Conservation (phyloP, 2,113 vertebrate species). For the Henicopernis longicauda region DNA sequence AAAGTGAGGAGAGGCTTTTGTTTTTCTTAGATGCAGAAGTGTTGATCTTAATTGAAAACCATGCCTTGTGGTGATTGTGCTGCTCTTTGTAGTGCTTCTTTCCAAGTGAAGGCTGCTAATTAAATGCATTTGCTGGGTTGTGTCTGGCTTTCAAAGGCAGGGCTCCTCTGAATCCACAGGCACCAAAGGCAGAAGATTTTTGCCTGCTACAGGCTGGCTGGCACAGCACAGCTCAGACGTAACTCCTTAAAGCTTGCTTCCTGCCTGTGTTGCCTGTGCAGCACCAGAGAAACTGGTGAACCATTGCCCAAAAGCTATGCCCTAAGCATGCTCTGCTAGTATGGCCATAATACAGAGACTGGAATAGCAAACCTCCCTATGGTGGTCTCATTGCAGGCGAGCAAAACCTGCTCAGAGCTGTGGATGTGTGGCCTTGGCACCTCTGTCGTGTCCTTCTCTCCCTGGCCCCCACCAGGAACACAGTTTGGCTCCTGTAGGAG, state of each 20-base stretch:
- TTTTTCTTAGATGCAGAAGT: not conserved
- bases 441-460: not conserved
- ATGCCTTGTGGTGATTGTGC: not conserved
- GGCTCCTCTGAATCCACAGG: not conserved
- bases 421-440: rapidly evolving
- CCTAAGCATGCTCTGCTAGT: not conserved
- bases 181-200: not conserved
- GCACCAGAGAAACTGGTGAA: not conserved
- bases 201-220: not conserved
- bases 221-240: not conserved
- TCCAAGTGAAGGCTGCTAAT: not conserved
- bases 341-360: rapidly evolving
- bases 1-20: not conserved
- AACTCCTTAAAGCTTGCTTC: not conserved
- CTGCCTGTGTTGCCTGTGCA: not conserved
- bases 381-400: not conserved
- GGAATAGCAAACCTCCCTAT: not conserved
- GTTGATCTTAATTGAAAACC: not conserved
- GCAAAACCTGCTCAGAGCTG: not conserved
- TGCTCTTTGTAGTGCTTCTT: not conserved
- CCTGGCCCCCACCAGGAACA: not conserved
- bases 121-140: not conserved
- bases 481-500: not conserved
- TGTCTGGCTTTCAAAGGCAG: not conserved
- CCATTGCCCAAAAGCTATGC: not conserved